Evolutionary conservation across 2,888 invertebrate genomes (phyloP).

Genomic region (Mythimna ferrago): DNA sequence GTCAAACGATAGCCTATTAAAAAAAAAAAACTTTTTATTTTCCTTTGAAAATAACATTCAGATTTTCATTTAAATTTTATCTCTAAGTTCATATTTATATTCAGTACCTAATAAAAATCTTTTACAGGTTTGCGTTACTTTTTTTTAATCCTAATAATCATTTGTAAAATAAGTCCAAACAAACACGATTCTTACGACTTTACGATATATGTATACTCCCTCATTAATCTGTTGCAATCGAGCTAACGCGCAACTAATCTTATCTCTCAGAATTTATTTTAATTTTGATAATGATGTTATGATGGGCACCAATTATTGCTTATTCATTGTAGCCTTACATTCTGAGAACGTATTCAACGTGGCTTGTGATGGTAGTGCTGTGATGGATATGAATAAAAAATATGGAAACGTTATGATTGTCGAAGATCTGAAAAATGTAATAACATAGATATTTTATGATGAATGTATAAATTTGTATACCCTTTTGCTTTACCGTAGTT

Average conservation of each 20-base stretch:
- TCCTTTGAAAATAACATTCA: background rate
- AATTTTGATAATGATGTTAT: conserved; percentile 14
- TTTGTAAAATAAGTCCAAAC: too few species aligned
- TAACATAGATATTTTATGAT: background rate
- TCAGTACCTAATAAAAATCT: too few species aligned
- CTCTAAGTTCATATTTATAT: background rate
- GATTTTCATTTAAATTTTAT: background rate
- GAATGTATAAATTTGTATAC: background rate
- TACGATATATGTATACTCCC: background rate
- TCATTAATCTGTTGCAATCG: background rate
- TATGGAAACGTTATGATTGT: too few species aligned
- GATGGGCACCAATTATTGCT: background rate
- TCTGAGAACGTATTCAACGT: background rate
- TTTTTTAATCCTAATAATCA: conserved; percentile 4
- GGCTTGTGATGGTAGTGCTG: background rate
- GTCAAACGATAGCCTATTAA: too few species aligned
- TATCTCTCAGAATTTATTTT: conserved; percentile 22
- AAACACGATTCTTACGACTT: background rate
- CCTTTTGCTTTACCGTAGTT: background rate
- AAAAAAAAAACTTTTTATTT: too few species aligned
- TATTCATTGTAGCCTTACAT: background rate
- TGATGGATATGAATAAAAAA: background rate
- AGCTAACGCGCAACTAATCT: background rate
- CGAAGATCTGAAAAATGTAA: background rate
- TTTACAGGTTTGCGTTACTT: background rate